Base-by-base conservation (phyloP, 2,113 vertebrate genomes). In the Vulpes vulpes region DNA sequence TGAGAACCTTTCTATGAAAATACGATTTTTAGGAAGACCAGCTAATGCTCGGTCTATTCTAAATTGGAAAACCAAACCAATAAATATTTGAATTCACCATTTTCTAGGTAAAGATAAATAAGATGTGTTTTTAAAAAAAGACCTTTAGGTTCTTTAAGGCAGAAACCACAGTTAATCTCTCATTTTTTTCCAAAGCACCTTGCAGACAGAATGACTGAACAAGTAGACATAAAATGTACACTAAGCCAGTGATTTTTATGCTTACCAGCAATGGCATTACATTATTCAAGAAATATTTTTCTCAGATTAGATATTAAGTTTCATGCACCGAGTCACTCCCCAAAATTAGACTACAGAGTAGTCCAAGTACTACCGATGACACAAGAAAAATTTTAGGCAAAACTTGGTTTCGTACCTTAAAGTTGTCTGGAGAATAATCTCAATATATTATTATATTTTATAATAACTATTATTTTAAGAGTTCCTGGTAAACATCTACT, bases 281-380 rank as follows among this genome's bases (percentile, higher is more conserved):
- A 86, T 91, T 93, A 93, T 49, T 76, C 35, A 83, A 82, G 84
- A 93, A 96, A 82, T 81, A 74, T n/a, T 73, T 64, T 92, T 22
- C 49, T 49, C 67, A 88, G 30, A 51, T 60, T 67, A 71, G 53
- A 88, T 10, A 80, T 38, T 59, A 92, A 74, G 11, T 88, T 74
- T 82, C 83, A 82, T 71, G 35, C 11, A 85, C 2, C 0, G 0
- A 60, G 65, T 55, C 74, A 78, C 35, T 89, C 30, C 76, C 82
- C 82, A 89, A 64, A 76, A 62, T 73, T 55, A 71, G 62, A 38
- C 55, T 69, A 79, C 2, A 92, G 82, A 32, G 67, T 14, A 80
- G 55, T 81, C 25, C 53, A 80, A 73, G 49, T 55, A 85, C 25
- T 69, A 71, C 27, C 38, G 84, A 55, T 3, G 14, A 60, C 25